phyloP scores from a whole-genome alignment of 2,113 vertebrate species.

The Eurystomus gularis region DNA sequence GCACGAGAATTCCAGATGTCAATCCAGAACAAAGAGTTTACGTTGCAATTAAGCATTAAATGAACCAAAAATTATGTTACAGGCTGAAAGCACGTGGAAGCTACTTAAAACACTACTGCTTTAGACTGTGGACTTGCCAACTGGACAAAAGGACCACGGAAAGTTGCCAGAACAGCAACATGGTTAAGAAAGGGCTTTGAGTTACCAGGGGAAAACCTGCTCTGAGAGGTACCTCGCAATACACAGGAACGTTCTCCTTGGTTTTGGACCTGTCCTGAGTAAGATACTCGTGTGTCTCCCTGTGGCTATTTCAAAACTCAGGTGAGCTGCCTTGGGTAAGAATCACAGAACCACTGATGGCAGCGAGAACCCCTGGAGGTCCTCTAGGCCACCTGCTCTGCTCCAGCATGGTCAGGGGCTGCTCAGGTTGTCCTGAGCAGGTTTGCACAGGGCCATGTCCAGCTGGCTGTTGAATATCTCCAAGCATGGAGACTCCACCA shows the following conservation, averaged over 20 bases:
- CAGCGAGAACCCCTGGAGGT: background rate
- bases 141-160: background rate
- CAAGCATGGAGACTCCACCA: background rate
- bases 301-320: background rate
- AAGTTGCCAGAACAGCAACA: background rate
- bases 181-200: background rate
- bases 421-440: background rate
- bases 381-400: background rate
- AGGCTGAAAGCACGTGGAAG: background rate
- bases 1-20: background rate
- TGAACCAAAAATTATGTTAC: background rate
- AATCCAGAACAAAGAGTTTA: background rate
- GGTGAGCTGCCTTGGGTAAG: background rate
- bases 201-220: background rate
- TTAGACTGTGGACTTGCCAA: background rate
- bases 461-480: background rate
- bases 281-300: background rate
- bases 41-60: background rate
- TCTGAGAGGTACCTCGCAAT: too few relatives aligned
- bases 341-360: fast-evolving
- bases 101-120: background rate
- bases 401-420: background rate
- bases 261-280: too few relatives aligned
- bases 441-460: too few relatives aligned
- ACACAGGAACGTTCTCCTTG: too few relatives aligned